A percentile compares a stretch with the other conserved stretches of the same genome.
phyloP scores from a whole-genome alignment of 2,888 invertebrate genomes.

The Trichopria drosophilae region DNA sequence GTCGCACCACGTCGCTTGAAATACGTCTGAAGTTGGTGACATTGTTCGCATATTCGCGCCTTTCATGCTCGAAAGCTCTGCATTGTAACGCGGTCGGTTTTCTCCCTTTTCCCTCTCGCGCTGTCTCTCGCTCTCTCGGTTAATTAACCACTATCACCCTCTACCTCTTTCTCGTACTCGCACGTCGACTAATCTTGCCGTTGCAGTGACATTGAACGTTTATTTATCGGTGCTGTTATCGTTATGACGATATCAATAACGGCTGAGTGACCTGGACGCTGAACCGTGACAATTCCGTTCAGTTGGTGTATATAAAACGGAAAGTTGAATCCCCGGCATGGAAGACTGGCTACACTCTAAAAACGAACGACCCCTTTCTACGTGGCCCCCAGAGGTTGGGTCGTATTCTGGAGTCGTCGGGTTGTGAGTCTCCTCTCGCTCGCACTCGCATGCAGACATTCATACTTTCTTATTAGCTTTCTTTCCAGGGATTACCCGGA shows the following conservation, averaged over 20 bases:
- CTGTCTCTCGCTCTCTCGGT: not conserved
- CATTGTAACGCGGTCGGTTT: too few relatives aligned
- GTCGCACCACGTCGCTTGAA: too few relatives aligned
- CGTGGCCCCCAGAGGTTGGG: conserved; percentile 29
- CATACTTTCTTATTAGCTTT: conserved; percentile 3
- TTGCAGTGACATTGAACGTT: conserved; percentile 35
- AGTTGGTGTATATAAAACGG: conserved; percentile 5
- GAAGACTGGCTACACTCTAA: conserved; percentile 36
- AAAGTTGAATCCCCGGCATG: conserved; percentile 31
- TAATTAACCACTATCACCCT: not conserved
- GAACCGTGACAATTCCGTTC: conserved; percentile 26
- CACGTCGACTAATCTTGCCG: conserved; percentile 32
- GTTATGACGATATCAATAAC: conserved; percentile 32
- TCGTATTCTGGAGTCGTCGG: conserved; percentile 35
- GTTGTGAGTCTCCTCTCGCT: conserved; percentile 18
- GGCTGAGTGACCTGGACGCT: conserved; percentile 32
- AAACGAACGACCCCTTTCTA: conserved; percentile 31
- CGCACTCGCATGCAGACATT: too few relatives aligned
- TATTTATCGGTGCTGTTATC: conserved; percentile 26
- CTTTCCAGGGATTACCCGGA: not conserved
- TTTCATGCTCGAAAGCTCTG: too few relatives aligned
- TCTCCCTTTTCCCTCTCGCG: too few relatives aligned
- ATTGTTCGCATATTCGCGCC: too few relatives aligned
- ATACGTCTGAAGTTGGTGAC: too few relatives aligned
- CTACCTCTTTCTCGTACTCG: conserved; percentile 16